These are phyloP conservation scores for Chaenocephalus aceratus DNA, from an alignment of 2,113 vertebrate genomes.

Conservation along the genomic window DNA sequence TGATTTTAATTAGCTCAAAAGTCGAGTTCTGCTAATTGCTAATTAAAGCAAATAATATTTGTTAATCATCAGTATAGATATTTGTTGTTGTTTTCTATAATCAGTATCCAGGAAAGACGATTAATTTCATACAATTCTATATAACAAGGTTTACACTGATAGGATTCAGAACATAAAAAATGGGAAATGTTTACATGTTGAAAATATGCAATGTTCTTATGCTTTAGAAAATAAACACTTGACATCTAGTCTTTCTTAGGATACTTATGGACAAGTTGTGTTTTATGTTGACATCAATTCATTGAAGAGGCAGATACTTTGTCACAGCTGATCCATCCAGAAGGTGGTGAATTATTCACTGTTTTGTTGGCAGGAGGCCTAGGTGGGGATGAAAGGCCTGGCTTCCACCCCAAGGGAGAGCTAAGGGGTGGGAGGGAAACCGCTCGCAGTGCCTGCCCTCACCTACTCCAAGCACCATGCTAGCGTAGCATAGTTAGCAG, in stretches of 20 bases:
- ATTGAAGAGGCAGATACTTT: constrained; percentile 51
- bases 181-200: neutral
- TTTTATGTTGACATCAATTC: constrained; percentile 42
- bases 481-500: constrained; percentile 59
- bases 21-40: neutral
- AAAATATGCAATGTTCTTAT: neutral
- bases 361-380: constrained; percentile 71
- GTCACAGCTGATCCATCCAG: constrained; percentile 64
- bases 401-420: constrained; percentile 57
- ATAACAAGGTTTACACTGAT: neutral
- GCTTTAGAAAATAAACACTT: neutral
- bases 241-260: neutral
- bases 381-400: constrained; percentile 75
- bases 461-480: constrained; percentile 15
- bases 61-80: neutral
- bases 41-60: neutral
- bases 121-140: neutral
- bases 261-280: neutral
- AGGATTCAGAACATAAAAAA: neutral
- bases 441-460: constrained; percentile 48
- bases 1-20: neutral
- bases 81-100: neutral
- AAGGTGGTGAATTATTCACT: constrained; percentile 82
- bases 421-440: constrained; percentile 65
- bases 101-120: neutral